Percentiles rank a stretch among this genome's conserved stretches.
Evolutionary conservation across 2,113 vertebrate genomes (phyloP).

Genomic region (Campylorhamphus procurvoides): DNA sequence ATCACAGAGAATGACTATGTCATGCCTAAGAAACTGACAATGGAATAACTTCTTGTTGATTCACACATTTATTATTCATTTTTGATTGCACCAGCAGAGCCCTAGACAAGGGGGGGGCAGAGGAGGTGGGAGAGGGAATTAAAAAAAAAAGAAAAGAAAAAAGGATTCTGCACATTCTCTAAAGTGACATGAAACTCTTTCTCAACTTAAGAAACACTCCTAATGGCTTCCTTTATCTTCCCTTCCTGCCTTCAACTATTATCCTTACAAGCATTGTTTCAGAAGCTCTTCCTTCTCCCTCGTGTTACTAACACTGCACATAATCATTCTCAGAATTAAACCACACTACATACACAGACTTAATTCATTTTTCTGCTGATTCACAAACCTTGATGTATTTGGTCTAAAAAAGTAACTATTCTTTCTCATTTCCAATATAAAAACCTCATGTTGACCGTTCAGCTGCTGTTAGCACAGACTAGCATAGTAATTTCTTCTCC

Average conservation of each 20-base stretch:
- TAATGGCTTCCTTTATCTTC: neutral
- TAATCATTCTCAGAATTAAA: neutral
- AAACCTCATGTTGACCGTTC: neutral
- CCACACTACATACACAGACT: neutral
- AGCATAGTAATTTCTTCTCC: neutral
- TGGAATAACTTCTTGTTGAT: neutral
- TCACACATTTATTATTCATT: neutral
- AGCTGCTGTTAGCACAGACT: neutral
- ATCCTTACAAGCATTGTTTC: neutral
- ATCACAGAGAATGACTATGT: neutral
- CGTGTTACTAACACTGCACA: neutral
- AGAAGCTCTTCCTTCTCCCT: neutral
- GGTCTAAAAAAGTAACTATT: neutral
- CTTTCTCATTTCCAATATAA: neutral
- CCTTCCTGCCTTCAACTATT: neutral
- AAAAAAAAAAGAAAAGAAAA: neutral
- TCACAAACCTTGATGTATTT: neutral
- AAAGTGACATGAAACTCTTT: neutral
- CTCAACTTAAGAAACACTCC: neutral
- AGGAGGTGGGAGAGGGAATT: no score
- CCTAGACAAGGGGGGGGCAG: neutral
- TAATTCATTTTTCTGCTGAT: neutral
- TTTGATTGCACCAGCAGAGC: neutral
- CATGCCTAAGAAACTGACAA: neutral
- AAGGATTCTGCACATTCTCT: neutral